phyloP scores from a whole-genome alignment of 2,888 invertebrate species.

The Euzophera pinguis region DNA sequence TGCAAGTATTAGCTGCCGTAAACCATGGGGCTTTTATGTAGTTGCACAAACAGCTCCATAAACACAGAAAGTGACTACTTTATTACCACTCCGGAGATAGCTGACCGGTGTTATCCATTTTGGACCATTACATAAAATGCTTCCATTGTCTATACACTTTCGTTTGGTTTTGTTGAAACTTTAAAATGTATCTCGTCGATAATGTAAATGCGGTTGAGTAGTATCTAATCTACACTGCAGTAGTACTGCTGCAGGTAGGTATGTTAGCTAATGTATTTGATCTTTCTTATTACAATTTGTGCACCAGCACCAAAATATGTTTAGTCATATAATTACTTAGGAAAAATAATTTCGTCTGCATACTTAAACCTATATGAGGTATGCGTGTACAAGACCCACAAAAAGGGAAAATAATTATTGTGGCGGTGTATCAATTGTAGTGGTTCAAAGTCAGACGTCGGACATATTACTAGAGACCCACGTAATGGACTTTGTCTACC shows the following conservation, averaged over 20 bases:
- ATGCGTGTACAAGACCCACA: not conserved
- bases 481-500: not conserved
- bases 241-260: too few relatives aligned
- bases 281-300: too few relatives aligned
- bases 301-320: too few relatives aligned
- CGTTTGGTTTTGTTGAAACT: slow-evolving; percentile 28
- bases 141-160: slow-evolving; percentile 51
- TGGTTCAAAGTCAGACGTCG: not conserved
- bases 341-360: too few relatives aligned
- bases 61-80: slow-evolving; percentile 58
- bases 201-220: slow-evolving; percentile 16
- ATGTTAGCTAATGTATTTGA: not conserved
- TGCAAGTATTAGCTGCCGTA: slow-evolving; percentile 16
- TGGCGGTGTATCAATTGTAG: not conserved
- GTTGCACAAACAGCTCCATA: slow-evolving; percentile 58
- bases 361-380: too few relatives aligned
- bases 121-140: slow-evolving; percentile 66
- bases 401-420: slow-evolving; percentile 9
- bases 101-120: slow-evolving; percentile 55
- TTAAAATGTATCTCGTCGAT: slow-evolving; percentile 19
- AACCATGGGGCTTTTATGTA: slow-evolving; percentile 28
- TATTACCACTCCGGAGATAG: slow-evolving; percentile 64
- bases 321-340: not conserved
- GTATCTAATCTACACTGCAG: too few relatives aligned
- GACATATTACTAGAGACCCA: not conserved